Evolutionary conservation across 2,797 vertebrate species (phyloP).

Genomic region (Anguilla marmorata): DNA sequence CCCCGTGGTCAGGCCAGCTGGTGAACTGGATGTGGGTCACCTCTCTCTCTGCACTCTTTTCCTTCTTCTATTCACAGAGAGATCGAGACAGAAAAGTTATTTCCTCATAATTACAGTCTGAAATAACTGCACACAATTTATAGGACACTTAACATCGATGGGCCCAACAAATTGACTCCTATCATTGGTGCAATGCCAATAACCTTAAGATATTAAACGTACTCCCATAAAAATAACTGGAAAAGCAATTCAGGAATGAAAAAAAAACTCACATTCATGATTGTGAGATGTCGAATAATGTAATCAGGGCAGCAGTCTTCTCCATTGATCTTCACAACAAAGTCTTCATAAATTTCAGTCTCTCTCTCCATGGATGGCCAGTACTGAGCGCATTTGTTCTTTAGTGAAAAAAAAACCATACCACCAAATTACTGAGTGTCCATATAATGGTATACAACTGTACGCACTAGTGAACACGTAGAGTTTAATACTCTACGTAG

Average conservation of each 20-base stretch:
- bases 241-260: not conserved
- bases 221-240: not conserved
- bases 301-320: slow-evolving; percentile 87
- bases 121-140: not conserved
- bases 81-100: not conserved
- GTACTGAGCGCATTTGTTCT: slow-evolving; percentile 95
- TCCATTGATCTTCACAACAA: slow-evolving; percentile 79
- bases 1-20: slow-evolving; percentile 96
- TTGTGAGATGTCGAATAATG: slow-evolving; percentile 80
- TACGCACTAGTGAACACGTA: no score
- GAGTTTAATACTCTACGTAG: no score
- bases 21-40: slow-evolving; percentile 96
- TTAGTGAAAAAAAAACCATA: slow-evolving; percentile 24
- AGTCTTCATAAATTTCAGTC: slow-evolving; percentile 77
- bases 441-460: no score
- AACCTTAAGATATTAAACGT: not conserved
- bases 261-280: slow-evolving; percentile 70
- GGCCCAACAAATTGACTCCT: not conserved
- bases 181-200: not conserved
- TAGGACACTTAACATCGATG: not conserved
- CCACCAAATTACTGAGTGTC: not conserved
- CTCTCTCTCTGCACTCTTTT: slow-evolving; percentile 81
- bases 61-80: slow-evolving; percentile 72
- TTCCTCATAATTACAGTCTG: not conserved
- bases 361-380: slow-evolving; percentile 81